Base-by-base conservation (phyloP, 2,888 invertebrate genomes). In the Halocaridina rubra region DNA sequence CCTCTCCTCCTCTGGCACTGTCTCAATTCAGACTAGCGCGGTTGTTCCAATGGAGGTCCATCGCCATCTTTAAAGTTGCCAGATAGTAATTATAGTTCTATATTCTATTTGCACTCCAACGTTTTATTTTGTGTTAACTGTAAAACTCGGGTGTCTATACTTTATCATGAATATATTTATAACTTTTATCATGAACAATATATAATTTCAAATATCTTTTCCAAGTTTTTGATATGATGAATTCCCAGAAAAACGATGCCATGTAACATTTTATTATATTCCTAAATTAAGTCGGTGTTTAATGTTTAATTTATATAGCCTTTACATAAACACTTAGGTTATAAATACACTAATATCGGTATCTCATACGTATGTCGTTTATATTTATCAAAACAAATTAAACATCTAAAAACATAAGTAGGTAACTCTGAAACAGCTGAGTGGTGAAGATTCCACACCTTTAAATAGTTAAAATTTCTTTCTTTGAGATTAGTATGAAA, bases 11-110 rank as follows among this genome's bases (percentile, higher is more conserved):
- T 29, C 57, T 16, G 24, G 46, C 84, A 77, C 84, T 74, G 79
- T 61, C 61, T 78, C 84, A 84, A 72, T 64, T 72, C 84, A 84
- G 84, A 84, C 84, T 84, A 74, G 32, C 79, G 72, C 64, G 78
- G 22, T 39, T 46, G 74, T 78, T 27, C 72, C 78, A 79, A 84
- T 79, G 84, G 84, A 79, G 84, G 84, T 84, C 84, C 76, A 33
- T 33, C 24, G 22, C 30, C n/a, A 27, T 61, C 59, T 30, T 30
- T 29, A n/a, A 7, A 39, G 79, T 10, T 84, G 46, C 84, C 84
- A 84, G 3, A 22, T 67, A 69, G 16, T 32, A 10, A 64, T 64
- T n/a, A n/a, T n/a, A n/a, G n/a, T n/a, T n/a, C n/a, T n/a, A n/a
- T n/a, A n/a, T n/a, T n/a, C n/a, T n/a, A n/a, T n/a, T n/a, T n/a